Evolutionary conservation across 2,113 vertebrate species (phyloP).

Genomic region (Rostratula benghalensis): DNA sequence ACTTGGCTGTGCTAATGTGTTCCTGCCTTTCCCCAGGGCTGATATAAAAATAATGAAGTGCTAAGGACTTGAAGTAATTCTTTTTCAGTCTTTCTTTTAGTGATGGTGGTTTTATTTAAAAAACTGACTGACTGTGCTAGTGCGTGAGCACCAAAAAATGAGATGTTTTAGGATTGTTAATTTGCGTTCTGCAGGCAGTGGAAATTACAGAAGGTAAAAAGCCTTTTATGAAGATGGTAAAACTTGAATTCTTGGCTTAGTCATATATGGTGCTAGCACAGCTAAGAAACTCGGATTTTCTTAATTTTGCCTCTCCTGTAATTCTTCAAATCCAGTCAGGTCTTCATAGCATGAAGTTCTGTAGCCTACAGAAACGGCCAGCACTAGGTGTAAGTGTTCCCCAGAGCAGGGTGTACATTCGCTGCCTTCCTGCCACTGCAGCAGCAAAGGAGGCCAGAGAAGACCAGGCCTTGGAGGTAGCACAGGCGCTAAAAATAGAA

Average conservation of each 20-base stretch:
- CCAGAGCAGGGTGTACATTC: not conserved
- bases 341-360: not conserved
- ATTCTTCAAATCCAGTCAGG: not conserved
- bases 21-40: not conserved
- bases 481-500: conserved; percentile 11
- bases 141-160: not conserved
- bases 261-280: not conserved
- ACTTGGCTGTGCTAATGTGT: not conserved
- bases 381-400: not conserved
- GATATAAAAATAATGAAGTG: not conserved
- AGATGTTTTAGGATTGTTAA: not conserved
- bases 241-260: not conserved
- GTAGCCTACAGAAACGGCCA: not conserved
- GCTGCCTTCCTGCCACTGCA: not conserved
- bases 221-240: not conserved
- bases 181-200: not conserved
- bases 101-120: not conserved
- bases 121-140: not conserved
- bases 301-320: not conserved
- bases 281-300: not conserved
- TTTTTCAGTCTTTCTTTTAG: not conserved
- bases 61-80: not conserved
- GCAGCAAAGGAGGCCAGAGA: not conserved
- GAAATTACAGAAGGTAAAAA: not conserved
- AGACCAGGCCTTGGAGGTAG: not conserved